A percentile compares a stretch with the other conserved stretches of the same genome.
Evolutionary conservation across 2,888 invertebrate species (phyloP).

Genomic region (Acanthosepion lycidas): DNA sequence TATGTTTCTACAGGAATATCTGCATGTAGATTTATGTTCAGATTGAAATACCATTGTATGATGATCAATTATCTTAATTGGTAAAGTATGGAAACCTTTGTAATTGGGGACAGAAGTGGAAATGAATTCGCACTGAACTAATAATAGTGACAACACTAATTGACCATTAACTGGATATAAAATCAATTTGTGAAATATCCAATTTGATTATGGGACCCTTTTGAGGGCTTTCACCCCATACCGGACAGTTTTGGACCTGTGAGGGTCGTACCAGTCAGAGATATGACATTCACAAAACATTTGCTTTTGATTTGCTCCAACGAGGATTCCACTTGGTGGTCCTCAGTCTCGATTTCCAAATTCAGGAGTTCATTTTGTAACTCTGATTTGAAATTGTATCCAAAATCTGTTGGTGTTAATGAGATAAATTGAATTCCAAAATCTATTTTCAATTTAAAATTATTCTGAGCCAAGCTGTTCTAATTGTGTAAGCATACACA

Average conservation of each 20-base stretch:
- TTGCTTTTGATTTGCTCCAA: not conserved
- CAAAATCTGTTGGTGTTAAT: not conserved
- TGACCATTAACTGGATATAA: conserved; percentile 33
- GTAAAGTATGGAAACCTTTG: conserved; percentile 33
- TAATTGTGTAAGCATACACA: not conserved
- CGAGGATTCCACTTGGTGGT: not conserved
- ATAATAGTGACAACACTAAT: conserved; percentile 4
- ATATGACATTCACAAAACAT: not conserved
- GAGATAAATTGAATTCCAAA: not conserved
- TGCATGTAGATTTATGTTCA: not conserved
- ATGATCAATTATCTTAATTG: conserved; percentile 33
- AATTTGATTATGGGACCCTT: not conserved
- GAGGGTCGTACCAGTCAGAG: not conserved
- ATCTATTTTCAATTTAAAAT: conserved; percentile 22
- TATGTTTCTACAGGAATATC: not conserved
- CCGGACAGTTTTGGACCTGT: conserved; percentile 8
- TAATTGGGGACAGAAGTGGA: conserved; percentile 5
- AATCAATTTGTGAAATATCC: conserved; percentile 33
- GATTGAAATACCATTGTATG: not conserved
- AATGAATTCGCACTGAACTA: not conserved
- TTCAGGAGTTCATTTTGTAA: not conserved
- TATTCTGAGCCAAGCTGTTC: not conserved
- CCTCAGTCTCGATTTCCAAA: not conserved
- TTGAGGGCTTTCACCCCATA: not conserved
- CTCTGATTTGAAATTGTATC: not conserved